A percentile compares a stretch with the other conserved stretches of the same genome.
These are phyloP conservation scores for Abrostola tripartita DNA, from an alignment of 2,888 invertebrate genomes.

Conservation along the genomic window DNA sequence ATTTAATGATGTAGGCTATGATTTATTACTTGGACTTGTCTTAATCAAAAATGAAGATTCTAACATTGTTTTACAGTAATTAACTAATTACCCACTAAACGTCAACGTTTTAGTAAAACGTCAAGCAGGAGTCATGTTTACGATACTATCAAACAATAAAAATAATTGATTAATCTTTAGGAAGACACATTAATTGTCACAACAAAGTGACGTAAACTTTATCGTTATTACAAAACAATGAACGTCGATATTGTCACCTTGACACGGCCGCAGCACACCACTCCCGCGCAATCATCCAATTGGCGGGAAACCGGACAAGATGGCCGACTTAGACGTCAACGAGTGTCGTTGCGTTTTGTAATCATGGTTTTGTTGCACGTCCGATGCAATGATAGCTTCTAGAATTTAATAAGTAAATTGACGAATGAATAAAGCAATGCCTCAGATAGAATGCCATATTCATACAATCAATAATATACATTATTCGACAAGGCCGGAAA, in stretches of 20 bases:
- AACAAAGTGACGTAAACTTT: slow-evolving; percentile 19
- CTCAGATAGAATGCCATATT: neutral
- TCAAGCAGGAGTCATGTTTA: neutral
- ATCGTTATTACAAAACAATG: slow-evolving; percentile 51
- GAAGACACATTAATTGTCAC: neutral
- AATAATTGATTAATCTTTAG: neutral
- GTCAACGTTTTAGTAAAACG: neutral
- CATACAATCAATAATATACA: neutral
- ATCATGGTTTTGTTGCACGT: slow-evolving; percentile 36
- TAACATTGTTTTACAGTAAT: slow-evolving; percentile 5
- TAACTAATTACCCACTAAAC: slow-evolving; percentile 2
- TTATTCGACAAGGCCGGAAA: neutral
- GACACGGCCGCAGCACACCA: slow-evolving; percentile 67
- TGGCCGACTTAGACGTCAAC: slow-evolving; percentile 65
- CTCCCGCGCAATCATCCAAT: slow-evolving; percentile 84
- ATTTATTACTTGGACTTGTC: slow-evolving; percentile 24
- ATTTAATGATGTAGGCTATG: slow-evolving; percentile 20
- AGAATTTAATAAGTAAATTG: slow-evolving; percentile 15
- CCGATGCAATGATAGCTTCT: slow-evolving; percentile 35
- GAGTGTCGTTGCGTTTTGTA: slow-evolving; percentile 43
- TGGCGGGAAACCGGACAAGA: slow-evolving; percentile 78
- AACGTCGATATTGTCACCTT: slow-evolving; percentile 69
- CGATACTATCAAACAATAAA: neutral
- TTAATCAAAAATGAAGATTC: slow-evolving; percentile 8
- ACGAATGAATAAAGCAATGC: slow-evolving; percentile 1